These are phyloP conservation scores for Crenichthys baileyi DNA, from an alignment of 2,797 vertebrate species.

Conservation along the genomic window DNA sequence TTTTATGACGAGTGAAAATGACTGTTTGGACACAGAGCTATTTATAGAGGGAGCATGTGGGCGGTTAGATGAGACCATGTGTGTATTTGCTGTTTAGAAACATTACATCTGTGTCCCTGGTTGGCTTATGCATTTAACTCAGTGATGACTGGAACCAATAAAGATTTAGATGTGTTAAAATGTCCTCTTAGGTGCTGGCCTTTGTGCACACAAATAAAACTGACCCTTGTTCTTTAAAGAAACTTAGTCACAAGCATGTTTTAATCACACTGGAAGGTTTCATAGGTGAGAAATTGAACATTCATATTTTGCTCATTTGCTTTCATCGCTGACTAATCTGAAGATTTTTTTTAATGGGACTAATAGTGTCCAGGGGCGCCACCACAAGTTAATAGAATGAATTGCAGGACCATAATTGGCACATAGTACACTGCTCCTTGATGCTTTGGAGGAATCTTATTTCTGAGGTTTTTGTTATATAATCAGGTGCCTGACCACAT, in stretches of 20 bases:
- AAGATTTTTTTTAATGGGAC: neutral
- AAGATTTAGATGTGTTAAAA: constrained; percentile 25
- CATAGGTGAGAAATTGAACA: constrained; percentile 32
- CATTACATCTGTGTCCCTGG: constrained; percentile 23
- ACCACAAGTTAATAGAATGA: constrained; percentile 57
- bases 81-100: constrained; percentile 42
- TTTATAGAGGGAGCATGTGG: constrained; percentile 56
- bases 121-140: constrained; percentile 31
- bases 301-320: constrained; percentile 21
- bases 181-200: constrained; percentile 5
- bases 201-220: constrained; percentile 15
- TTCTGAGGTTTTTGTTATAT: neutral
- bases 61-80: constrained; percentile 42
- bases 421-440: neutral
- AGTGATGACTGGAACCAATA: constrained; percentile 14
- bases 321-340: constrained; percentile 20
- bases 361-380: constrained; percentile 46
- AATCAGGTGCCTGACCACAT: neutral
- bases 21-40: constrained; percentile 59
- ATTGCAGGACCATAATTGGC: constrained; percentile 21
- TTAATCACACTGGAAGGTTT: constrained; percentile 43
- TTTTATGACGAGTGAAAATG: constrained; percentile 48
- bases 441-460: neutral
- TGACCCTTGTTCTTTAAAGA: constrained; percentile 4
- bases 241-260: constrained; percentile 17